Evolutionary conservation across 2,888 invertebrate genomes (phyloP), one percentile per base, ranked within the genome.

Genomic region (Ectobius pallidus): DNA sequence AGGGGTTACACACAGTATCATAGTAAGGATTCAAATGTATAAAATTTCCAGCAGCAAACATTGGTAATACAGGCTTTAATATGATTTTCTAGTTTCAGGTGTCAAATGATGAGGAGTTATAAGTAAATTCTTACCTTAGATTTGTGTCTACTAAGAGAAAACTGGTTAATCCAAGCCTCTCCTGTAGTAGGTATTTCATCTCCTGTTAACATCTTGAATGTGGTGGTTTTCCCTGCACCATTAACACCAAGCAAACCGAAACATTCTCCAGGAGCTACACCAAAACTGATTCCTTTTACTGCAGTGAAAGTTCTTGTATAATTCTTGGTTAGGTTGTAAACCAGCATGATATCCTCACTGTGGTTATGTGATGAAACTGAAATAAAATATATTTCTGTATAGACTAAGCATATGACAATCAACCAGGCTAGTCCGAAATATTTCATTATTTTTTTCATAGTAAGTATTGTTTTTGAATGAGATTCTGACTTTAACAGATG

Each of bases 201-300:
- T 3, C 86, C 86, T n/a, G 86, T 86, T 71, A 87, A 78, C 85
- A 87, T 87, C 77, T 83, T 83, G 78, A 87, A 87, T 16, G 85
- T 86, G 4, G 86, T 85, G 1, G 86, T 86, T 78, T 87, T 87
- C 2, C 87, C 87, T 16, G 86, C 85, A 6, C 87, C 87, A 78
- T 87, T 87, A 2, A 86, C 85, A 25, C 87, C 87, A 7, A 84
- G 77, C 30, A 84, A 75, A 16, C 84, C 85, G 79, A 85, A 85
- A 75, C 84, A 84, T 76, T 84, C 83, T 1, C 85, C 80, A 77
- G 82, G 79, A 9, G 81, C 87, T 7, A 93, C 89, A 0, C 88
- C 88, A 79, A 94, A 90, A 79, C 86, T 89, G 69, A 93, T 81
- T 16, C 89, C 88, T 55, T 87, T 84, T 0, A 93, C 91, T 0